Evolutionary conservation across 2,797 vertebrate genomes (phyloP).

Genomic region (Clarias platycephalus): DNA sequence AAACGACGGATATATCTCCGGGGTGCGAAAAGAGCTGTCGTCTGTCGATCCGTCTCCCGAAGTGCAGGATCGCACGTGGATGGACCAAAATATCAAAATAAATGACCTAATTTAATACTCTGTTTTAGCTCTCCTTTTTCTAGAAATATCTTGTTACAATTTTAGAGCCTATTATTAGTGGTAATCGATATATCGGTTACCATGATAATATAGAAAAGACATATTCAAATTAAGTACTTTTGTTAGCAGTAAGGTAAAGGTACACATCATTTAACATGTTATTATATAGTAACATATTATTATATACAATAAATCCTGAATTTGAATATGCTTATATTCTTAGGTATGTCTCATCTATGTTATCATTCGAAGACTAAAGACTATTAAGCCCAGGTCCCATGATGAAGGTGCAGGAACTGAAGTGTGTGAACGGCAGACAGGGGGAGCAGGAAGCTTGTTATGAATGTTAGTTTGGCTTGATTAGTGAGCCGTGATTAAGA

Average conservation of each 20-base stretch:
- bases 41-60: too few species aligned
- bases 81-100: too few species aligned
- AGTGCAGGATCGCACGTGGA: too few species aligned
- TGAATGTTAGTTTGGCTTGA: conserved; percentile 61
- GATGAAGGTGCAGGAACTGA: conserved; percentile 3
- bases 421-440: conserved; percentile 49
- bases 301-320: too few species aligned
- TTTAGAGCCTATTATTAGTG: background rate
- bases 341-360: background rate
- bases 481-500: conserved; percentile 65
- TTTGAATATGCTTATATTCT: background rate
- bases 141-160: background rate
- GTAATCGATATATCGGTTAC: background rate
- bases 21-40: too few species aligned
- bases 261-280: too few species aligned
- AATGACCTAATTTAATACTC: background rate
- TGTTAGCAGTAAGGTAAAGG: too few species aligned
- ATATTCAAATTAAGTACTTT: too few species aligned
- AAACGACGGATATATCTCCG: too few species aligned
- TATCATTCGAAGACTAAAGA: background rate
- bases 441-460: conserved; percentile 54
- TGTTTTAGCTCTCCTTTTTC: background rate
- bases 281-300: too few species aligned
- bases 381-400: conserved; percentile 43
- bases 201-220: background rate